Percentiles rank a stretch among this genome's conserved stretches.
phyloP scores from a whole-genome alignment of 2,797 vertebrate species.

The Neosalanx taihuensis region DNA sequence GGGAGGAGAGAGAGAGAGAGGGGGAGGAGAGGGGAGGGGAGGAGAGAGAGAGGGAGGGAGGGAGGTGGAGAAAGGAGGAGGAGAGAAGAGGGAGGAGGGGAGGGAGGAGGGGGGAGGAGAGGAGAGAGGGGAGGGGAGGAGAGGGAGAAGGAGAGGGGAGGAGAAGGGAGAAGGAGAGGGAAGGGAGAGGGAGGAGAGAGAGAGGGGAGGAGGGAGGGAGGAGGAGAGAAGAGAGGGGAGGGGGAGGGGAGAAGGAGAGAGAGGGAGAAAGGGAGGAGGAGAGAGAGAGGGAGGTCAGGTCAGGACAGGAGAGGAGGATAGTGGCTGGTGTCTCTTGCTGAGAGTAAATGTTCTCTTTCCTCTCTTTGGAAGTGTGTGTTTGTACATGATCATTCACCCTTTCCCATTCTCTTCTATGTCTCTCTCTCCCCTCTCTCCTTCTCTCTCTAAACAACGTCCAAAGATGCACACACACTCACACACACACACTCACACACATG shows the following conservation, averaged over 20 bases:
- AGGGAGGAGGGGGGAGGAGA: constrained; percentile 21
- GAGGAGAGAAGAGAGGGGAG: no score
- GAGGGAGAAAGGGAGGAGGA: no score
- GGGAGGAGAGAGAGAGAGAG: neutral
- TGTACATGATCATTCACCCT: no score
- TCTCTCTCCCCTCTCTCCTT: no score
- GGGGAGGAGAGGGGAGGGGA: neutral
- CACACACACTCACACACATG: neutral
- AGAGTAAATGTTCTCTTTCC: neutral
- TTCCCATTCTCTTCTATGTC: no score
- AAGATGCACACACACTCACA: constrained; percentile 33
- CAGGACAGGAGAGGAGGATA: no score
- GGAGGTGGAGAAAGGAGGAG: constrained; percentile 2
- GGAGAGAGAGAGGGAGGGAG: neutral
- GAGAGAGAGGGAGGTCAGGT: no score
- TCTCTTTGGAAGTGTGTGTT: neutral
- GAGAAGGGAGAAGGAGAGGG: no score
- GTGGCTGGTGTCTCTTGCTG: neutral
- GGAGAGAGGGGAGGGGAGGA: constrained; percentile 21
- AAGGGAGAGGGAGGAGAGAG: no score
- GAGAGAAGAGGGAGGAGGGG: constrained; percentile 6
- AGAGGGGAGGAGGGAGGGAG: no score
- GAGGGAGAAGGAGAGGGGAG: no score
- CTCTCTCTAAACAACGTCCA: constrained; percentile 19
- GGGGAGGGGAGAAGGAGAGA: no score